These are phyloP conservation scores for Eristalinus aeneus DNA, from an alignment of 2,888 invertebrate species.

Conservation along the genomic window DNA sequence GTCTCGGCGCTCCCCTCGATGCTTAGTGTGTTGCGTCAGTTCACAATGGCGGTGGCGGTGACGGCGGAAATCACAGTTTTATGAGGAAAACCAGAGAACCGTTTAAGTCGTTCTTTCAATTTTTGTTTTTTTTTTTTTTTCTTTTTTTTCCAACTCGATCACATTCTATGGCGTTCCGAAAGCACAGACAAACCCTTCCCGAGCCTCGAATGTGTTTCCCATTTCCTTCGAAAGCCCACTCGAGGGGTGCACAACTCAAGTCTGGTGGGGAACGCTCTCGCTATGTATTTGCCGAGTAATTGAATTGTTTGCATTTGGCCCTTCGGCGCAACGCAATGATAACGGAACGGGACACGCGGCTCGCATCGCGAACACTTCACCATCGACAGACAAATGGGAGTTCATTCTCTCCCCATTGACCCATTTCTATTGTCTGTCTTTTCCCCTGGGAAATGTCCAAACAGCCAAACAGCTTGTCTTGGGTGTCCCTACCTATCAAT, in stretches of 20 bases:
- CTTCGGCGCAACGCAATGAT: neutral
- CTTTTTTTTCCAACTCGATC: neutral
- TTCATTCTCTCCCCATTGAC: slow-evolving; percentile 46
- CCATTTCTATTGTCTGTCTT: slow-evolving; percentile 34
- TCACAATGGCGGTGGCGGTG: slow-evolving; percentile 23
- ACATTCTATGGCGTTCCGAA: slow-evolving; percentile 37
- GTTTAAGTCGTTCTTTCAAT: slow-evolving; percentile 24
- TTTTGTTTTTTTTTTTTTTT: neutral
- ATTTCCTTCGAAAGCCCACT: slow-evolving; percentile 11
- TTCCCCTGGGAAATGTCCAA: slow-evolving; percentile 14
- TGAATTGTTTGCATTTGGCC: slow-evolving; percentile 28
- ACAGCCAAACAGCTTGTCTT: neutral
- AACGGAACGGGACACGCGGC: neutral
- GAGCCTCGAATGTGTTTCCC: neutral
- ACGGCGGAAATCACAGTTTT: slow-evolving; percentile 51
- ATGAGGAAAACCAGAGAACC: slow-evolving; percentile 46
- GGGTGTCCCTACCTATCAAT: slow-evolving; percentile 46
- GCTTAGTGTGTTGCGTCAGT: slow-evolving; percentile 18
- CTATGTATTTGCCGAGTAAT: slow-evolving; percentile 39
- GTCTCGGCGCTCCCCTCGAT: neutral
- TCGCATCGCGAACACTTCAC: slow-evolving; percentile 42
- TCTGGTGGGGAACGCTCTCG: neutral
- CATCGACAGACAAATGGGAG: slow-evolving; percentile 46
- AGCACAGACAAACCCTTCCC: slow-evolving; percentile 17
- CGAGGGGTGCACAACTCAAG: neutral